Percentiles rank a stretch among this genome's conserved stretches.
phyloP scores from a whole-genome alignment of 2,797 vertebrate species.

The Acipenser transmontanus region DNA sequence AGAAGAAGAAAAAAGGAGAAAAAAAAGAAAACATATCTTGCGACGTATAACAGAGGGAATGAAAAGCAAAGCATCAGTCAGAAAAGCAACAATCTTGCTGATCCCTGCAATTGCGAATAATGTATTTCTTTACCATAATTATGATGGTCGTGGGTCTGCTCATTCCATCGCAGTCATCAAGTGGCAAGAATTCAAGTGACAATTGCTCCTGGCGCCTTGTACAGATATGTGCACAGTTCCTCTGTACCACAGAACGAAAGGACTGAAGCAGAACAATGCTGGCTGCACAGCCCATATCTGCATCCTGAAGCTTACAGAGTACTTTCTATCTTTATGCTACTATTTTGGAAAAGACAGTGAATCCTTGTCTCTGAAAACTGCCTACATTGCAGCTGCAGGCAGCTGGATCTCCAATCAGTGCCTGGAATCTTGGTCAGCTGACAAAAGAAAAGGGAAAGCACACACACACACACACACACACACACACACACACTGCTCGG shows the following conservation, averaged over 20 bases:
- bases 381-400: constrained; percentile 82
- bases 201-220: constrained; percentile 75
- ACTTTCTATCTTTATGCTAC: constrained; percentile 75
- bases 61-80: background rate
- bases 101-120: background rate
- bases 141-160: constrained; percentile 81
- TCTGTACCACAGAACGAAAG: constrained; percentile 84
- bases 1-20: background rate
- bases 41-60: background rate
- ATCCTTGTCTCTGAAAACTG: constrained; percentile 80
- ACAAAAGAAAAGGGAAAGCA: constrained; percentile 51
- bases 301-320: constrained; percentile 71
- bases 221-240: constrained; percentile 86
- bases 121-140: constrained; percentile 75
- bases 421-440: constrained; percentile 85
- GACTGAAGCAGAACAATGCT: constrained; percentile 87
- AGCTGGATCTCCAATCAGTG: constrained; percentile 75
- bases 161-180: constrained; percentile 76
- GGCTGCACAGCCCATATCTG: constrained; percentile 91
- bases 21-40: background rate
- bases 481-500: constrained; percentile 14
- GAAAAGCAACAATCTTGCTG: background rate
- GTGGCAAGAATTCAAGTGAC: constrained; percentile 76
- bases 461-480: constrained; percentile 17
- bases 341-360: constrained; percentile 78